Evolutionary conservation across 2,888 invertebrate genomes (phyloP).

Genomic region (Drosophila tripunctata): DNA sequence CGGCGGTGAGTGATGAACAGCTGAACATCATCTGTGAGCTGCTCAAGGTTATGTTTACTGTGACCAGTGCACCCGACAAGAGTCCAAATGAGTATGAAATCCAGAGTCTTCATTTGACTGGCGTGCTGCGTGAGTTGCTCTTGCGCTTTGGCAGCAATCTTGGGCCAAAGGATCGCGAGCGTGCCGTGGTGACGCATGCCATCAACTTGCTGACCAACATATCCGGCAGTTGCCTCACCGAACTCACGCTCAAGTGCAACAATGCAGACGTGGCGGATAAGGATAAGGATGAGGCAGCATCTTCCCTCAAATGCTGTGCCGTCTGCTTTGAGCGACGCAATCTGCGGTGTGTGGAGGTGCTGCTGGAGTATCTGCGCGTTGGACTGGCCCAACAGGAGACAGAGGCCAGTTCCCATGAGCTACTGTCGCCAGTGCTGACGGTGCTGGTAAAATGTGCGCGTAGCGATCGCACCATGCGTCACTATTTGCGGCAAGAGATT

Average conservation of each 20-base stretch:
- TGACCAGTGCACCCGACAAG: slow-evolving; percentile 86
- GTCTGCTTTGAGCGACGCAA: slow-evolving; percentile 86
- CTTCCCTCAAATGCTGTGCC: slow-evolving; percentile 38
- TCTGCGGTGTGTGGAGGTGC: slow-evolving; percentile 90
- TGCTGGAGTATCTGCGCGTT: slow-evolving; percentile 86
- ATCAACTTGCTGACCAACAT: slow-evolving; percentile 93
- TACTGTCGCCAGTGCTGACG: slow-evolving; percentile 91
- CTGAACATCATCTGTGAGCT: slow-evolving; percentile 89
- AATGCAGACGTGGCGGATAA: slow-evolving; percentile 42
- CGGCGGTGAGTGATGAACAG: slow-evolving; percentile 85
- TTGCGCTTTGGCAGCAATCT: slow-evolving; percentile 83
- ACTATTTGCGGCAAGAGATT: slow-evolving; percentile 90
- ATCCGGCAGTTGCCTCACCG: slow-evolving; percentile 89
- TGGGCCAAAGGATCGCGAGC: slow-evolving; percentile 84
- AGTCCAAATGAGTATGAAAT: slow-evolving; percentile 88
- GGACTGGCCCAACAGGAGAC: slow-evolving; percentile 79
- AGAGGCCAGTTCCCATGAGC: slow-evolving; percentile 87
- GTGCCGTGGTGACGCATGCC: slow-evolving; percentile 89
- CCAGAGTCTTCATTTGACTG: slow-evolving; percentile 89
- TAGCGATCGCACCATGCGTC: slow-evolving; percentile 89
- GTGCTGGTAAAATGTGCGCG: slow-evolving; percentile 90
- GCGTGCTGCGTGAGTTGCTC: slow-evolving; percentile 89
- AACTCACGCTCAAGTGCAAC: slow-evolving; percentile 86
- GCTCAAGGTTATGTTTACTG: slow-evolving; percentile 91
- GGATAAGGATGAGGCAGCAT: slow-evolving; percentile 1